Evolutionary conservation across 2,797 vertebrate genomes (phyloP).

Genomic region (Pygocentrus nattereri): DNA sequence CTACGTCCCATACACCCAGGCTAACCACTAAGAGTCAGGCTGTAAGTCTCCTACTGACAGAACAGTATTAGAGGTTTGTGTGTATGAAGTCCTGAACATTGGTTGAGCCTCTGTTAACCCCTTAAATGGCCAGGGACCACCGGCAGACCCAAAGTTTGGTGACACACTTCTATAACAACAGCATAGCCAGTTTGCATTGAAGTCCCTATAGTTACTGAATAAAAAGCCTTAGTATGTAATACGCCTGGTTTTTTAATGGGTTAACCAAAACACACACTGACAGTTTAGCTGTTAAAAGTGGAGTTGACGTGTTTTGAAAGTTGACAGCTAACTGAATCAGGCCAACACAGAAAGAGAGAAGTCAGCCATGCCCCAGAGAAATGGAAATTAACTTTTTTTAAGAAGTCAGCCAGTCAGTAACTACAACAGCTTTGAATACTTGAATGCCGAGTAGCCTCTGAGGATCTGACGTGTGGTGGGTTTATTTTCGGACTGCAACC

Average conservation of each 20-base stretch:
- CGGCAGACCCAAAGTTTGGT: too few relatives aligned
- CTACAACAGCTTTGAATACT: conserved; percentile 40
- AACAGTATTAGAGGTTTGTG: neutral
- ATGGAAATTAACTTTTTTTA: conserved; percentile 19
- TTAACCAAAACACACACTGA: neutral
- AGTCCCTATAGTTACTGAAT: too few relatives aligned
- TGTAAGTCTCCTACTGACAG: conserved; percentile 7
- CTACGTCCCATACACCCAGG: neutral
- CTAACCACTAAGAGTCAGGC: neutral
- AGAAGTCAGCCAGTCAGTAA: conserved; percentile 34
- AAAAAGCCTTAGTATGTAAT: too few relatives aligned
- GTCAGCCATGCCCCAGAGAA: neutral
- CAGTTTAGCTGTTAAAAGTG: neutral
- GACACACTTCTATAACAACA: too few relatives aligned
- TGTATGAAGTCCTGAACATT: neutral
- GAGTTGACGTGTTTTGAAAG: neutral
- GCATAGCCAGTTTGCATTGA: too few relatives aligned
- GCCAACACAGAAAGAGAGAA: neutral
- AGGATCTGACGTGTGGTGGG: conserved; percentile 50
- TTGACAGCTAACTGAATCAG: neutral
- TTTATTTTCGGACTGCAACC: conserved; percentile 60
- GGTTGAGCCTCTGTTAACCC: neutral
- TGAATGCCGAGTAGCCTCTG: conserved; percentile 45
- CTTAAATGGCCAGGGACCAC: too few relatives aligned
- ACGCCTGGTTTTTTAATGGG: too few relatives aligned